Evolutionary conservation across 2,113 vertebrate species (phyloP), one percentile per base, ranked within the genome.

Genomic region (Otocyon megalotis): DNA sequence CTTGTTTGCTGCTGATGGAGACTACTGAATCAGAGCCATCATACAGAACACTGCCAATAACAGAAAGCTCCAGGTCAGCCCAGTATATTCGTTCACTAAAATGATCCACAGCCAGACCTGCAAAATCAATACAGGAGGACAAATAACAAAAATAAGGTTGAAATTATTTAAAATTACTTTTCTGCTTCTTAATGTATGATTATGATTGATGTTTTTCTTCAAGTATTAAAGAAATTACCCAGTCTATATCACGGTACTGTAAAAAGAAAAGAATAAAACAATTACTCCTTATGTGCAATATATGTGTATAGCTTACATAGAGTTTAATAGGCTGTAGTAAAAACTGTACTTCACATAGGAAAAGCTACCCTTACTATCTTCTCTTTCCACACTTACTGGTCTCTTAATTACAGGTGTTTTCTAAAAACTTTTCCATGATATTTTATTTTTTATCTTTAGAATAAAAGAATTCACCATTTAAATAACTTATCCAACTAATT

Each of bases 81-180:
- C 99, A 99, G 97, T 99, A 99, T 96, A 99, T 98, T 60, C 99
- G 99, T 54, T 99, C 99, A 97, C 99, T 99, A 96, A 99, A 99
- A 91, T 99, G 99, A 99, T 99, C 99, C 97, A 99, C 99, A 14
- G 99, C 99, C 62, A 99, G 98, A 90, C 99, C 99, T 99, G 97
- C 10, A 97, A 97, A 98, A 97, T 93, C 97, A 96, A 92, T 10
- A 96, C 67, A 93, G 8, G 58, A 17, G 77, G 43, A 79, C 37
- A 81, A 69, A 48, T 22, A 43, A 94, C 8, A 20, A 17, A 58
- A 84, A 83, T 32, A 13, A 3, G 58, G 19, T 5, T n/a, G 11
- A 83, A 22, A 37, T 88, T 58, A 48, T 14, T 85, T 89, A 76
- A 71, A 91, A 65, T 79, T 65, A 91, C 8, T 0, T 4, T 82